These are phyloP conservation scores for Coilia nasus DNA, from an alignment of 2,797 vertebrate species.

Conservation along the genomic window DNA sequence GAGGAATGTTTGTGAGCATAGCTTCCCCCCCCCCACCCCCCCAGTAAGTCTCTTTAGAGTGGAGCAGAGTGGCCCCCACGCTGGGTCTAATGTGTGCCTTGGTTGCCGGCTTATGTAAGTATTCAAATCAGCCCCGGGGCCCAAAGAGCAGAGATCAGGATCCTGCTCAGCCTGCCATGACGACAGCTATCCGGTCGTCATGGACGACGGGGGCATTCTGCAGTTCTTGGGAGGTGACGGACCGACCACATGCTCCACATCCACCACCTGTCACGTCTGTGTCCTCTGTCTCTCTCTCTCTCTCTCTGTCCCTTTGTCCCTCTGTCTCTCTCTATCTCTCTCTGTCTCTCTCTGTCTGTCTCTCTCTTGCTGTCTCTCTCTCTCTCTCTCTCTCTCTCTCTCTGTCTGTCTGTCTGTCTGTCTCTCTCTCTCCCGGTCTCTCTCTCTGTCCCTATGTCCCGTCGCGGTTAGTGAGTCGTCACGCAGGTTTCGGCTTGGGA, in stretches of 20 bases:
- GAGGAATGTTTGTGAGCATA: background rate
- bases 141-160: slow-evolving; percentile 25
- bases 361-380: too few species aligned
- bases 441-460: background rate
- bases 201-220: background rate
- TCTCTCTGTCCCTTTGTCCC: too few species aligned
- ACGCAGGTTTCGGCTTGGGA: background rate
- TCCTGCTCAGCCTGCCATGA: background rate
- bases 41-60: slow-evolving; percentile 15
- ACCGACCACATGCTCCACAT: background rate
- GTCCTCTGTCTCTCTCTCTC: too few species aligned
- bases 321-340: too few species aligned
- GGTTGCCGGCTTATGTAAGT: slow-evolving; percentile 28
- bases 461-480: background rate
- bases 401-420: too few species aligned
- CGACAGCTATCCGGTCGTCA: background rate
- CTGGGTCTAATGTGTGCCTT: background rate
- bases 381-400: too few species aligned
- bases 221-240: background rate
- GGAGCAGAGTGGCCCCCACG: background rate
- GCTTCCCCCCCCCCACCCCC: background rate
- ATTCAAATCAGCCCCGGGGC: background rate
- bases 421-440: too few species aligned
- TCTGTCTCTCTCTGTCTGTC: too few species aligned
- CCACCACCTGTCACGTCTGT: background rate